Percentiles rank a stretch among this genome's conserved stretches.
Conservation (phyloP, 2,797 vertebrate species). For the Triplophysa bombifrons region DNA sequence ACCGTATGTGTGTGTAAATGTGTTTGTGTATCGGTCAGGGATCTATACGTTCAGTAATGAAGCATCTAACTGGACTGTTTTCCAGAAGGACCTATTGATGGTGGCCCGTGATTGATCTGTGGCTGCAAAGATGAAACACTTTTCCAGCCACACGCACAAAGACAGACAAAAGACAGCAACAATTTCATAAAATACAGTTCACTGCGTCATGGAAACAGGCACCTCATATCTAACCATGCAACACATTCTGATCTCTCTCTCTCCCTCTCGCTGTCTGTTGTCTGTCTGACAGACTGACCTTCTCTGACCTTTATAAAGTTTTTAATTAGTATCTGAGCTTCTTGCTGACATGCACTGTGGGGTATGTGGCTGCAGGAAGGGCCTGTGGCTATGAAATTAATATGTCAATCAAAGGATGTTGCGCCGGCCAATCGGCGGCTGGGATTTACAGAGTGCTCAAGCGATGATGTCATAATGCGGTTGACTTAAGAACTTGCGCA, state of each 20-base stretch:
- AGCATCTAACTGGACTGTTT: constrained; percentile 1
- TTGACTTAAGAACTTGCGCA: constrained; percentile 11
- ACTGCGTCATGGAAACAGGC: background rate
- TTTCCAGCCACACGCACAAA: background rate
- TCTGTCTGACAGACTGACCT: constrained; percentile 47
- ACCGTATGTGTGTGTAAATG: no score
- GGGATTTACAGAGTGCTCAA: background rate
- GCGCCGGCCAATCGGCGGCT: constrained; percentile 30
- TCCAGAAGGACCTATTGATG: background rate
- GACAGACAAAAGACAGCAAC: background rate
- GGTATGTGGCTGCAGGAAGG: constrained; percentile 32
- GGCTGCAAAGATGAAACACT: background rate
- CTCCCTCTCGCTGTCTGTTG: background rate
- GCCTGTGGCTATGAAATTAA: constrained; percentile 42
- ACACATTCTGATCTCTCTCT: background rate
- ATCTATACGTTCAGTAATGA: background rate
- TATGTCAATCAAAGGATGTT: constrained; percentile 38
- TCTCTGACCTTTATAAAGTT: constrained; percentile 43
- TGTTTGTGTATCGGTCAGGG: background rate
- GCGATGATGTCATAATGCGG: constrained; percentile 33
- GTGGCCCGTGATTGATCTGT: background rate
- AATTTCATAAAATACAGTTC: background rate
- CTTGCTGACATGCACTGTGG: constrained; percentile 41
- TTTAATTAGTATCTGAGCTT: constrained; percentile 50
- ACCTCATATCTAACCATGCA: background rate